Conservation (phyloP, 2,888 invertebrate species). For the Chouioia cunea region DNA sequence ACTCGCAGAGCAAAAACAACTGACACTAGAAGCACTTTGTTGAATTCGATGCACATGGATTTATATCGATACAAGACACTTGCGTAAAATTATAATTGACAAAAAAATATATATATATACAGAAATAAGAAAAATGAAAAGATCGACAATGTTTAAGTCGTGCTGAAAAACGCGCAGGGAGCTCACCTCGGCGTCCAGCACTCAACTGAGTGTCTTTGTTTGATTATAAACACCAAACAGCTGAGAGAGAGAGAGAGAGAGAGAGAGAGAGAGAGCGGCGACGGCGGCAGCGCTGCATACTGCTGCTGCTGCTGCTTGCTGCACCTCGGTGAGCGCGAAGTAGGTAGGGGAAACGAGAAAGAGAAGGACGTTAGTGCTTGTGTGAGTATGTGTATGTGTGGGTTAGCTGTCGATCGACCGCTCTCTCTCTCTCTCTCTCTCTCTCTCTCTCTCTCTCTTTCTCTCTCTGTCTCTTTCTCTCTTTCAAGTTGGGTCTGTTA, state of each 20-base stretch:
- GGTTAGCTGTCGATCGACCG: not conserved
- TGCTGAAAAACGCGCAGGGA: not conserved
- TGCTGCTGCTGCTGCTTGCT: not conserved
- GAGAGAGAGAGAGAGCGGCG: not conserved
- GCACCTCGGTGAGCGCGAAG: not conserved
- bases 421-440: not conserved
- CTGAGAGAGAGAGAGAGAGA: slow-evolving; percentile 25
- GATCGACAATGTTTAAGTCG: not conserved
- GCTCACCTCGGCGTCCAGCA: slow-evolving; percentile 39
- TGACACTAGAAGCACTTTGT: too few relatives aligned
- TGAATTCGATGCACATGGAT: too few relatives aligned
- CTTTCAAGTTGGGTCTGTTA: too few relatives aligned
- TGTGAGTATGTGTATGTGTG: too few relatives aligned
- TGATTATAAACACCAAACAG: slow-evolving; percentile 47
- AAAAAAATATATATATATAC: not conserved
- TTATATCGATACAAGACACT: too few relatives aligned
- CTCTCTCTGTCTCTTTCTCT: too few relatives aligned
- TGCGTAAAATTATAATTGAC: too few relatives aligned
- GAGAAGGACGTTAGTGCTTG: slow-evolving; percentile 9
- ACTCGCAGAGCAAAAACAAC: too few relatives aligned
- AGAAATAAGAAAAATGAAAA: too few relatives aligned
- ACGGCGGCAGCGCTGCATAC: too few relatives aligned
- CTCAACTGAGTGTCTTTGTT: slow-evolving; percentile 44
- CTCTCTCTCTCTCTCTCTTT: not conserved
- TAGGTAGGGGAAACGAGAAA: not conserved